These are phyloP conservation scores for Euclidia mi DNA, from an alignment of 2,888 invertebrate species.

Conservation along the genomic window DNA sequence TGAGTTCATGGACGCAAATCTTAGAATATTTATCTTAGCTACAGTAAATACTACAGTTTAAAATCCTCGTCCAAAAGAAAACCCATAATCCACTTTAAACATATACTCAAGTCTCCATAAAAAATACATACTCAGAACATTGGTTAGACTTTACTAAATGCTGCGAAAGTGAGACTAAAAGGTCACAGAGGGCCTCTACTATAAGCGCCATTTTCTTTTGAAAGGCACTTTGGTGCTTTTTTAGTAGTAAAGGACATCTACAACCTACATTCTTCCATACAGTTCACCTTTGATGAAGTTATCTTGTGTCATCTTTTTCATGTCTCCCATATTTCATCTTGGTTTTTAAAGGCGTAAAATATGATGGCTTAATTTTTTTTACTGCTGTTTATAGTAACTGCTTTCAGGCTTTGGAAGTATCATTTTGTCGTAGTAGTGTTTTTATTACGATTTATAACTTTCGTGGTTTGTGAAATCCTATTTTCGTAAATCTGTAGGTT, in stretches of 20 bases:
- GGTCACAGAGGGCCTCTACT: slow-evolving; percentile 49
- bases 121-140: slow-evolving; percentile 36
- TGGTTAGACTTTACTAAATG: slow-evolving; percentile 42
- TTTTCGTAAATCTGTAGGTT: too few species aligned
- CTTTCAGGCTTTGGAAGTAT: too few species aligned
- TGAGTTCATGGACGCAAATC: too few species aligned
- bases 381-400: too few species aligned
- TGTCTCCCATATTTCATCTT: slow-evolving; percentile 48
- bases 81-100: background rate
- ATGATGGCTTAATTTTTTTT: slow-evolving; percentile 47
- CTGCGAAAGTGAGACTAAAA: slow-evolving; percentile 59
- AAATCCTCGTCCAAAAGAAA: too few species aligned
- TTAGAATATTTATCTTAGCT: too few species aligned
- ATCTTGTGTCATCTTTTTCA: slow-evolving; percentile 75
- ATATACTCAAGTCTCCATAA: slow-evolving; percentile 9
- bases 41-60: too few species aligned
- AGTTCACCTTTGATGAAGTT: slow-evolving; percentile 75
- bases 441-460: too few species aligned
- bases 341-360: slow-evolving; percentile 45
- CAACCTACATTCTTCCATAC: slow-evolving; percentile 66
- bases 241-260: slow-evolving; percentile 56
- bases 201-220: slow-evolving; percentile 67
- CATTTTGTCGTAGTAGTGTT: too few species aligned
- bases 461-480: too few species aligned
- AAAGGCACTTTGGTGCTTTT: slow-evolving; percentile 65